Conservation (phyloP, 2,888 invertebrate genomes). For the Lingula anatina region DNA sequence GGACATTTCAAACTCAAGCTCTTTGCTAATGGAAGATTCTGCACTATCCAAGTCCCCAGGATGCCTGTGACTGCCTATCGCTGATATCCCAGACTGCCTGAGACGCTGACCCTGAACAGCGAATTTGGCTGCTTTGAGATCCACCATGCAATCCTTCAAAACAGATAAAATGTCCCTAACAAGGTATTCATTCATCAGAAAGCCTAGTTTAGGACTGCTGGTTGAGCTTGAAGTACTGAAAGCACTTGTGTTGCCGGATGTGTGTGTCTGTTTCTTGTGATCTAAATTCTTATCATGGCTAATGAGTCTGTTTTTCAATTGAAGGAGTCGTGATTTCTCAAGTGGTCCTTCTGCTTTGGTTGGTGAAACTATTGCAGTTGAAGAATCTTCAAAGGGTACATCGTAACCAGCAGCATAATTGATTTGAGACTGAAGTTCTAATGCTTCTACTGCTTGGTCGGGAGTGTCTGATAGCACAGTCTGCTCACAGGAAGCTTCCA, state of each 20-base stretch:
- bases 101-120: slow-evolving; percentile 21
- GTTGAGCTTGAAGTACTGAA: neutral
- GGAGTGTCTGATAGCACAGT: neutral
- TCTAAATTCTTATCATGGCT: neutral
- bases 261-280: neutral
- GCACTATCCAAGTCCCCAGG: slow-evolving; percentile 12
- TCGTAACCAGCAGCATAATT: neutral
- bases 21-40: neutral
- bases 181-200: slow-evolving; percentile 36
- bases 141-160: slow-evolving; percentile 36
- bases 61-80: too few relatives aligned
- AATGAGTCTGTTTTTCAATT: neutral
- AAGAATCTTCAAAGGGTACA: too few relatives aligned
- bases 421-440: neutral
- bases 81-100: too few relatives aligned
- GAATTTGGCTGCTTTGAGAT: slow-evolving; percentile 28
- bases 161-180: slow-evolving; percentile 37
- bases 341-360: too few relatives aligned
- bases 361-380: too few relatives aligned
- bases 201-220: slow-evolving; percentile 20
- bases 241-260: neutral
- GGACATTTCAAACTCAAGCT: slow-evolving; percentile 23
- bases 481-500: neutral
- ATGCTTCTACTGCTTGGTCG: neutral
- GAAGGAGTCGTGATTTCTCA: neutral